Base-by-base conservation (phyloP, 1,140 invertebrate genomes). In the Pseudomyrmex gracilis region DNA sequence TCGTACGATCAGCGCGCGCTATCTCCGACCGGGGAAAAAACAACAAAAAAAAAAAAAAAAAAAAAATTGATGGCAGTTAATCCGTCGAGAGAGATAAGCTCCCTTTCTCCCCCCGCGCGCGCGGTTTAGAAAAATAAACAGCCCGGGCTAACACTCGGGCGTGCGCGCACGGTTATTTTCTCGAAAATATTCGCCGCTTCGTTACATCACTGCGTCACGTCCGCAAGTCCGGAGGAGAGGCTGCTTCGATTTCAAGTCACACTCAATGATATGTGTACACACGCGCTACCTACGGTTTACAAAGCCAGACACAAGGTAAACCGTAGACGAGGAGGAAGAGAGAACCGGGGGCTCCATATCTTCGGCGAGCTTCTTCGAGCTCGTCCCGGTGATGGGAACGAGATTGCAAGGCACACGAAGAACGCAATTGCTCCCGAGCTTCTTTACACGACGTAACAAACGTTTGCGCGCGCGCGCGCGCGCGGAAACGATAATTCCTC, bases 261-360 rank as follows among this genome's bases (percentile, higher is more conserved):
- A 89, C 78, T 89, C 87, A 85, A 88, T 90, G 88, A 90, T 89
- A 89, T 90, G 86, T 89, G 89, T 89, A 86, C 88, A 90, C 86
- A 90, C 86, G 87, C 78, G 82, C 87, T 80, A 61, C 58, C 47
- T 68, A 83, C 34, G 66, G 88, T 89, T 84, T 89, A 89, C 88
- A 89, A 87, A 89, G 88, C 87, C 68, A 82, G 85, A 60, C 82
- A 80, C 83, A 80, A 71, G 85, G 85, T 89, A 89, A 89, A 89
- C 85, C 68, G 76, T 34, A 34, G 34, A 34, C 34, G 34, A 34
- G 34, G 34, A 7, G 34, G 7, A 34, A 5, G 34, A 7, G 5
- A 34, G 34, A 57, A 88, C 85, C n/a, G n/a, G n/a, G 73, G 73
- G 57, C 78, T 85, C 73, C 73, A 83, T 89, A 82, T 89, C 87